A percentile compares a stretch with the other conserved stretches of the same genome.
phyloP scores from a whole-genome alignment of 2,797 vertebrate species.

The Forpus xanthops region DNA sequence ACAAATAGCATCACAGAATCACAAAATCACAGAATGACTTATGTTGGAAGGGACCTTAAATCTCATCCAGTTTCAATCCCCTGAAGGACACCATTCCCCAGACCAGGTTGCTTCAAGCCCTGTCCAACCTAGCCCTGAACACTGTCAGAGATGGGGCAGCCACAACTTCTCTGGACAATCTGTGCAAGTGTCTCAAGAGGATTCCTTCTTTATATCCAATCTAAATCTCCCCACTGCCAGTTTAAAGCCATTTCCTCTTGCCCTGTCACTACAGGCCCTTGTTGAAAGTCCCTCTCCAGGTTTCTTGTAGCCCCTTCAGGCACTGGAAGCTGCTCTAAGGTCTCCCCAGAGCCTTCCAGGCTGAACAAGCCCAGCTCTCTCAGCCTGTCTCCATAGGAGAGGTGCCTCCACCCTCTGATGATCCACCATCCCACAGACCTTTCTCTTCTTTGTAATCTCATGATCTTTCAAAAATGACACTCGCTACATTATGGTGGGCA shows the following conservation, averaged over 20 bases:
- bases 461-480: accelerated
- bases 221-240: not conserved
- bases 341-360: not conserved
- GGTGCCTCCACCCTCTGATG: not conserved
- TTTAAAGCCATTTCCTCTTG: not conserved
- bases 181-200: not conserved
- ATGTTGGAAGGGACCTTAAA: not conserved
- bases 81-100: not conserved
- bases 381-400: not conserved
- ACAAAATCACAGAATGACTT: not conserved
- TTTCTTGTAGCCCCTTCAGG: not conserved
- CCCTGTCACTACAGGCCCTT: not conserved
- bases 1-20: not conserved
- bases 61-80: not conserved
- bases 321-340: not conserved
- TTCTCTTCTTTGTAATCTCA: not conserved
- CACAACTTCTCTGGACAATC: not conserved
- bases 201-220: not conserved
- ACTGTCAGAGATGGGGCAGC: not conserved
- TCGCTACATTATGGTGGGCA: accelerated
- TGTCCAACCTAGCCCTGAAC: not conserved
- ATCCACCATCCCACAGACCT: not conserved
- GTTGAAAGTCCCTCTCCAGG: not conserved
- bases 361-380: not conserved
- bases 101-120: not conserved